Percentiles rank a stretch among this genome's conserved stretches.
Conservation (phyloP, 2,797 vertebrate genomes). For the Hephaestus fuliginosus region DNA sequence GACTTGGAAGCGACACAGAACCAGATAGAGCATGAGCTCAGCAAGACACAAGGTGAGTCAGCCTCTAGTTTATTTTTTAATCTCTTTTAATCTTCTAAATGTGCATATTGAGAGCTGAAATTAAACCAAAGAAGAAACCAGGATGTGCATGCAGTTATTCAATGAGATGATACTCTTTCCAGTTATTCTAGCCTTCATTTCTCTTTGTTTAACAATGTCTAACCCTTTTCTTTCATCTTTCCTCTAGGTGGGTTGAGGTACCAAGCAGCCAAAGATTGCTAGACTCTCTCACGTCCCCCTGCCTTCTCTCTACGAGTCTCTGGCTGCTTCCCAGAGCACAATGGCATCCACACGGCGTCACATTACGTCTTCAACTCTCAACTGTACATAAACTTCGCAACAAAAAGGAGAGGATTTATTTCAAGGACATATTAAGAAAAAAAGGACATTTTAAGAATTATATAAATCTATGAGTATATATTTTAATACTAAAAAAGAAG, state of each 20-base stretch:
- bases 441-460: slow-evolving; percentile 82
- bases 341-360: slow-evolving; percentile 49
- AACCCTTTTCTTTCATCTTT: slow-evolving; percentile 45
- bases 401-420: slow-evolving; percentile 84
- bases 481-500: slow-evolving; percentile 90
- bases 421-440: slow-evolving; percentile 77
- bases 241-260: slow-evolving; percentile 84
- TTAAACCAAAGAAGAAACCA: neutral
- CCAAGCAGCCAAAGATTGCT: slow-evolving; percentile 87
- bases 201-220: slow-evolving; percentile 14
- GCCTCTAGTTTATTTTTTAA: neutral
- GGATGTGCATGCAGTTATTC: neutral
- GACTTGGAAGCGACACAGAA: slow-evolving; percentile 84
- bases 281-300: slow-evolving; percentile 64
- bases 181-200: neutral
- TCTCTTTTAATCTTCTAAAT: neutral
- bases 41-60: slow-evolving; percentile 82
- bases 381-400: slow-evolving; percentile 84
- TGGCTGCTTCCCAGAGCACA: slow-evolving; percentile 71
- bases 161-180: neutral
- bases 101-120: neutral
- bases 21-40: slow-evolving; percentile 72
- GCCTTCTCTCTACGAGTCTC: slow-evolving; percentile 60
- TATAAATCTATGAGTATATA: slow-evolving; percentile 90
- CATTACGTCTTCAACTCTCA: slow-evolving; percentile 69